phyloP scores from a whole-genome alignment of 2,888 invertebrate genomes.

The Acleris sparsana region DNA sequence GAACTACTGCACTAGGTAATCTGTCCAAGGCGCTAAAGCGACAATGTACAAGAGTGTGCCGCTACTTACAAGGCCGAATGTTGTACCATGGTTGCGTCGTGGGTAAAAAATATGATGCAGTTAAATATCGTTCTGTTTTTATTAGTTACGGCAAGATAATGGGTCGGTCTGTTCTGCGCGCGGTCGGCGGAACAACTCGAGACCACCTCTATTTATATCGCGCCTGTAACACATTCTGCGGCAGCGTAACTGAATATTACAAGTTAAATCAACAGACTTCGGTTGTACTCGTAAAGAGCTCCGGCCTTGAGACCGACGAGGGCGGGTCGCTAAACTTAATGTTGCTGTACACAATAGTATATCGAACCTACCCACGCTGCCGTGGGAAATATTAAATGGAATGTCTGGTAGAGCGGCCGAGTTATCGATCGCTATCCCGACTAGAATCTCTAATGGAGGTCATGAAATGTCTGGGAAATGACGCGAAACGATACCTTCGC shows the following conservation, averaged over 20 bases:
- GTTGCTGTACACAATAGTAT: constrained; percentile 16
- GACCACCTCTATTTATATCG: constrained; percentile 75
- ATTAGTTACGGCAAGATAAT: constrained; percentile 78
- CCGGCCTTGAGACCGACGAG: constrained; percentile 52
- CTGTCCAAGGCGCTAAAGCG: too few relatives aligned
- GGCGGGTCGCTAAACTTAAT: constrained; percentile 48
- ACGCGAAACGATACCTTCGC: constrained; percentile 4
- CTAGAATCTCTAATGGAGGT: constrained; percentile 27
- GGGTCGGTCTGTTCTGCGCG: constrained; percentile 71
- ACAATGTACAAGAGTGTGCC: too few relatives aligned
- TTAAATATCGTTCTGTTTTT: constrained; percentile 47
- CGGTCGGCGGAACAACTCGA: constrained; percentile 65
- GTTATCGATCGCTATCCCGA: constrained; percentile 28
- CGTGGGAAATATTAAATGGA: constrained; percentile 10
- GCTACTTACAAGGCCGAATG: background rate
- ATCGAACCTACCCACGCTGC: constrained; percentile 10
- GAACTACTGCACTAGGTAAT: too few relatives aligned
- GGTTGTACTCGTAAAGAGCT: constrained; percentile 56
- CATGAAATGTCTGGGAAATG: constrained; percentile 15
- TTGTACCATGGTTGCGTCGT: background rate
- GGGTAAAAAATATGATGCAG: background rate
- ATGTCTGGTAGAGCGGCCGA: constrained; percentile 10
- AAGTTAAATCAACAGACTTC: constrained; percentile 66
- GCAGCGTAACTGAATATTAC: constrained; percentile 73
- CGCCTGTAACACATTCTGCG: constrained; percentile 63